These are phyloP conservation scores for Hystrix cristata DNA, from an alignment of 2,113 vertebrate species.

Conservation along the genomic window DNA sequence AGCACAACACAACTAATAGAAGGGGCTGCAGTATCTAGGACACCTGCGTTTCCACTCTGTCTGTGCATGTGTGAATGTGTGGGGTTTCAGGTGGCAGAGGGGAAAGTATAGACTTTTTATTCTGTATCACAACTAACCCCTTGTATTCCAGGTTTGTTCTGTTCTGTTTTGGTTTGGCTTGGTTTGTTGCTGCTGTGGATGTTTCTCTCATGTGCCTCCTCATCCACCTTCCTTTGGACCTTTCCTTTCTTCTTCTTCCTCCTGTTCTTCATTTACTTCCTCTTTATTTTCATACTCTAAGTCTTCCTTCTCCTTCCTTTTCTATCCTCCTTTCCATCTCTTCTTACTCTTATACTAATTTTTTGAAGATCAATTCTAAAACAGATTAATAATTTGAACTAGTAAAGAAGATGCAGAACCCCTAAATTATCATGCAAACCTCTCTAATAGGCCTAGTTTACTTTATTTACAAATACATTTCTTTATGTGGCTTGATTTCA, in stretches of 20 bases:
- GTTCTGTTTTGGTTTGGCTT: neutral
- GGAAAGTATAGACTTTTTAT: too few relatives aligned
- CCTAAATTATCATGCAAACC: neutral
- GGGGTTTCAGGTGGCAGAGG: fast-evolving
- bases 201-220: neutral
- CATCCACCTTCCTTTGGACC: neutral
- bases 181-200: neutral
- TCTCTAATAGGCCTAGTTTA: neutral
- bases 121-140: neutral
- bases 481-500: neutral
- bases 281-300: neutral
- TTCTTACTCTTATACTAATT: neutral
- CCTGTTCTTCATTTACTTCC: neutral
- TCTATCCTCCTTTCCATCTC: neutral
- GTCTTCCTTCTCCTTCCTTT: neutral
- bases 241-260: neutral
- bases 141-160: neutral
- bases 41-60: fast-evolving
- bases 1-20: too few relatives aligned
- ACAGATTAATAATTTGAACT: neutral
- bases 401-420: constrained; percentile 13
- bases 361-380: constrained; percentile 22
- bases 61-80: neutral
- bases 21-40: too few relatives aligned
- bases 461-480: neutral